Base-by-base conservation (phyloP, 2,797 vertebrate genomes). In the Danio aesculapii region DNA sequence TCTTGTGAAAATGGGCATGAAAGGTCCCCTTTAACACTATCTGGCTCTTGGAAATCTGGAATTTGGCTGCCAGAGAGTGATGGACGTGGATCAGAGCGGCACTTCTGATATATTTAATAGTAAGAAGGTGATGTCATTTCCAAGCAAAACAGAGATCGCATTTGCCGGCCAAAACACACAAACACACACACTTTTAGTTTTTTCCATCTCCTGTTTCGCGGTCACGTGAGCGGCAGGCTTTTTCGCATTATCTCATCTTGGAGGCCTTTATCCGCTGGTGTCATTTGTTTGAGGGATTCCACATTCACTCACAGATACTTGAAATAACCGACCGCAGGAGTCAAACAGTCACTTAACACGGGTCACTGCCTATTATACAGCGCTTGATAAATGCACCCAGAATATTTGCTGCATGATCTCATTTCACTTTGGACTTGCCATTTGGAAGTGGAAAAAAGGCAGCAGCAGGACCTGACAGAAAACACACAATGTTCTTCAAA, bases 101-200 rank as follows among this genome's bases (percentile, higher is more conserved):
- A 82, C 88, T 90, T 91, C 89, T 92, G 92, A 93, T 92, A 88
- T 91, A 90, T 90, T 87, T 90, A 92, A 93, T 89, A 91, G 90
- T 90, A 92, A 90, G 87, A 91, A 86, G 85, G 88, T 94, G 92
- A 94, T 93, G 93, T 95, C 91, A 94, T 93, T 86, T 80, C 90
- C 87, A 88, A 90, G 64, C 88, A 86, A 92, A 93, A 93, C 91
- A 91, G 89, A 93, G 91, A 92, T 87, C 83, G 88, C 90, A 90
- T 86, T 91, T 87, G 92, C 84, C 88, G 89, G 91, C 87, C 87
- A 81, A 78, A 81, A 52, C 67, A 76, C 67, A 74, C 73, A 83
- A 50, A 82, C 71, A 49, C 63, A 39, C 71, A 49, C 63, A 39
- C 14, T 66, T 76, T 79, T 81, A 58, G 66, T 72, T 88, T 88